A percentile compares a stretch with the other conserved stretches of the same genome.
Conservation (phyloP, 1,140 invertebrate species). For the Drosophila mojavensis region DNA sequence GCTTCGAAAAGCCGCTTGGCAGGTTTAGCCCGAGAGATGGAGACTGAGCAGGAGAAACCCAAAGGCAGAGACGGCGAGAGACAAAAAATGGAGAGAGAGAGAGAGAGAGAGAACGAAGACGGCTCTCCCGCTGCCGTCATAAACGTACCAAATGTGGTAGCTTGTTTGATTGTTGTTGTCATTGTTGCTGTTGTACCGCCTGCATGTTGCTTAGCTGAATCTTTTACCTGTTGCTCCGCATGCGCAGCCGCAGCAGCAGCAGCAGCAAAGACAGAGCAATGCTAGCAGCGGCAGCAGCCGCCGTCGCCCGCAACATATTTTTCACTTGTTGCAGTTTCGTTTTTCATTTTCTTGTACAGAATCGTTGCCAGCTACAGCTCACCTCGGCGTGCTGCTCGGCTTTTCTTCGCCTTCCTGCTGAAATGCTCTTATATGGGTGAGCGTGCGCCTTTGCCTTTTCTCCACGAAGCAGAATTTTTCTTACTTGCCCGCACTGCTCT, state of each 20-base stretch:
- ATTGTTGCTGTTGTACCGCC: conserved; percentile 16
- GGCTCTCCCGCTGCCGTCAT: conserved; percentile 48
- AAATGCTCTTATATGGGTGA: conserved; percentile 7
- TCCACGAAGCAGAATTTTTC: conserved; percentile 32
- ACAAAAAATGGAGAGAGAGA: conserved; percentile 6
- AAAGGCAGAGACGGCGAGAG: conserved; percentile 5
- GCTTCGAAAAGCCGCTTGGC: conserved; percentile 60
- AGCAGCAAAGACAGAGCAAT: conserved; percentile 28
- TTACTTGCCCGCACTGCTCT: conserved; percentile 5
- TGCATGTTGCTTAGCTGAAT: conserved; percentile 32
- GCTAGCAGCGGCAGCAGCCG: conserved; percentile 7
- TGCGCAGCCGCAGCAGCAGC: conserved; percentile 14
- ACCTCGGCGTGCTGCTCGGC: conserved; percentile 26
- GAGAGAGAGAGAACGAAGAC: conserved; percentile 4
- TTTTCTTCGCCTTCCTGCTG: conserved; percentile 22
- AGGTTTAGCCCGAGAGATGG: conserved; percentile 47
- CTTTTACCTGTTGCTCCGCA: conserved; percentile 63
- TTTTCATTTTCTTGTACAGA: conserved; percentile 78
- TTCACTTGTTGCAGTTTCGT: conserved; percentile 82
- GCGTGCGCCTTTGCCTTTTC: not conserved
- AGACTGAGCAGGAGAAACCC: conserved; percentile 16
- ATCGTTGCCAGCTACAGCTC: conserved; percentile 6
- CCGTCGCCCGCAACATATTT: conserved; percentile 72
- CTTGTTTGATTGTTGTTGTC: conserved; percentile 39
- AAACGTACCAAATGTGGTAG: conserved; percentile 58